Percentiles rank a stretch among this genome's conserved stretches.
Evolutionary conservation across 2,888 invertebrate species (phyloP).

Genomic region (Erebia epiphron): DNA sequence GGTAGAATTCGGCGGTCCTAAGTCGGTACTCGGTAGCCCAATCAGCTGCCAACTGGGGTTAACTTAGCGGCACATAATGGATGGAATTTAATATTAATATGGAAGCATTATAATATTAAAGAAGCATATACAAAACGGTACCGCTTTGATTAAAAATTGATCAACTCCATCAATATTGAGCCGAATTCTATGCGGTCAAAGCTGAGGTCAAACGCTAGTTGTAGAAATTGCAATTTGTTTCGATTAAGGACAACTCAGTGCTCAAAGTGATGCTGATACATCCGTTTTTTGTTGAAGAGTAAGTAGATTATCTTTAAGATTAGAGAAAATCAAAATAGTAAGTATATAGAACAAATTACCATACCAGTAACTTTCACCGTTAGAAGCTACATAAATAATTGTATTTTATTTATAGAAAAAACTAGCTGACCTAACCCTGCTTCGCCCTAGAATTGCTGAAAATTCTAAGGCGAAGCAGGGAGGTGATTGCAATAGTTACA

Average conservation of each 20-base stretch:
- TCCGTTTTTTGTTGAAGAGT: background rate
- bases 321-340: background rate
- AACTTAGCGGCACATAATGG: no score
- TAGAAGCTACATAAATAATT: background rate
- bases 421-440: background rate
- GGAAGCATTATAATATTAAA: no score
- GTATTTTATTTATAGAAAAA: background rate
- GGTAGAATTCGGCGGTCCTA: no score
- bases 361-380: conserved; percentile 6
- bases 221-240: background rate
- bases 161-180: background rate
- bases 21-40: no score
- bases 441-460: no score
- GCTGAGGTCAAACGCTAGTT: background rate
- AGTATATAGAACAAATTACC: background rate
- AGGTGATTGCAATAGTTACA: no score
- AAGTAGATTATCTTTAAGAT: background rate
- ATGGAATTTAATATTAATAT: no score
- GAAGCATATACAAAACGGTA: no score
- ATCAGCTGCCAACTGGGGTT: no score
- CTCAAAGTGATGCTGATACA: background rate
- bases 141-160: no score
- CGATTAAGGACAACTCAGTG: background rate
- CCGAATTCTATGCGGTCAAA: background rate
- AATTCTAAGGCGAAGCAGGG: no score